Evolutionary conservation across 1,140 invertebrate genomes (phyloP).

Genomic region (Drosophila arawakana): DNA sequence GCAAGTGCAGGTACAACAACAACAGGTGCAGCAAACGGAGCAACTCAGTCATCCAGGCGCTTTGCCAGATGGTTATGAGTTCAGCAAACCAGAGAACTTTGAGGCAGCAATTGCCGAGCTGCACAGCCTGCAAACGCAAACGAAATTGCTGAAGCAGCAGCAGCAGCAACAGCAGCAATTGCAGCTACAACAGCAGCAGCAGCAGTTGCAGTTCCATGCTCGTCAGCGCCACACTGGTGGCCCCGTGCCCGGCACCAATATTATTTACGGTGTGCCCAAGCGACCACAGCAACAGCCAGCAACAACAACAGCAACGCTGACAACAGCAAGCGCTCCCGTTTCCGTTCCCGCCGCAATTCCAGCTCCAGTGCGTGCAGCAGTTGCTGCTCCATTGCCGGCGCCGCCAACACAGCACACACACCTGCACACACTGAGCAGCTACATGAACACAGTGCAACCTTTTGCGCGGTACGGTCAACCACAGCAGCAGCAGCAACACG

Average conservation of each 20-base stretch:
- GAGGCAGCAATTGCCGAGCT: conserved; percentile 78
- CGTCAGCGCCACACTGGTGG: conserved; percentile 30
- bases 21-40: conserved; percentile 33
- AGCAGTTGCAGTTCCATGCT: conserved; percentile 14
- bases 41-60: conserved; percentile 45
- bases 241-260: conserved; percentile 36
- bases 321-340: conserved; percentile 29
- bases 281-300: conserved; percentile 46
- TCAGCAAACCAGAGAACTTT: conserved; percentile 67
- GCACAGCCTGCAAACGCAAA: conserved; percentile 71
- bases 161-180: conserved; percentile 47
- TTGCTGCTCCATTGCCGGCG: conserved; percentile 37
- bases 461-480: conserved; percentile 68
- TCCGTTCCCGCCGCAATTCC: conserved; percentile 1
- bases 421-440: conserved; percentile 69
- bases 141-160: conserved; percentile 65
- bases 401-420: conserved; percentile 65
- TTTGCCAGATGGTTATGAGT: conserved; percentile 74
- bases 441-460: conserved; percentile 75
- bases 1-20: conserved; percentile 20
- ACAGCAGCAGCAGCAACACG: conserved; percentile 31
- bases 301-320: conserved; percentile 17
- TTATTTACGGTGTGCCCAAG: conserved; percentile 49
- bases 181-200: conserved; percentile 32
- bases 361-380: conserved; percentile 2